These are phyloP conservation scores for Agapornis roseicollis DNA, from an alignment of 2,113 vertebrate species.

Conservation along the genomic window DNA sequence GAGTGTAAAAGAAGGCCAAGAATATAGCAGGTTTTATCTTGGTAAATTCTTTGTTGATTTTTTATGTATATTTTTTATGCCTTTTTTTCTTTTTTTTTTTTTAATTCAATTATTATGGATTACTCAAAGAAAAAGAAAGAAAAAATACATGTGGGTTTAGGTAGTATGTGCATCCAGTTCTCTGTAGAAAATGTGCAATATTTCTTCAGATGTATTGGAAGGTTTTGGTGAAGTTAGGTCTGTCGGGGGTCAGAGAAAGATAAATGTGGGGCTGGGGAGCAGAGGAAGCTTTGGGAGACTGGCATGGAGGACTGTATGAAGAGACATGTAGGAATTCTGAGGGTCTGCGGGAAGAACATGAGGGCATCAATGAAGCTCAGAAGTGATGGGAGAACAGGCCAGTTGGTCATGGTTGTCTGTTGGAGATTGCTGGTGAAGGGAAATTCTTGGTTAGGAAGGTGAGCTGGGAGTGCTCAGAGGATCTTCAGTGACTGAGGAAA, in stretches of 20 bases:
- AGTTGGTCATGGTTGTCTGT: neutral
- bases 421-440: neutral
- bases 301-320: neutral
- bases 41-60: neutral
- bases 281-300: neutral
- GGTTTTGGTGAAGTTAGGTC: neutral
- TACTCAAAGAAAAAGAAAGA: neutral
- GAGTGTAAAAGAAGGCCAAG: neutral
- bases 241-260: neutral
- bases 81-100: neutral
- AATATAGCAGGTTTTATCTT: neutral
- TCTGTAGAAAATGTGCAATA: neutral
- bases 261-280: neutral
- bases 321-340: neutral
- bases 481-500: neutral
- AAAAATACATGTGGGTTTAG: neutral
- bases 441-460: neutral
- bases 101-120: neutral
- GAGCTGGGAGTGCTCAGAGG: neutral
- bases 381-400: neutral
- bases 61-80: neutral
- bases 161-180: neutral
- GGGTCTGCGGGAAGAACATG: neutral
- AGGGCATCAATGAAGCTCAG: neutral
- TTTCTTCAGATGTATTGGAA: neutral